Percentiles rank a stretch among this genome's conserved stretches.
Evolutionary conservation across 2,113 vertebrate genomes (phyloP).

Genomic region (Rhagologus leucostigma): DNA sequence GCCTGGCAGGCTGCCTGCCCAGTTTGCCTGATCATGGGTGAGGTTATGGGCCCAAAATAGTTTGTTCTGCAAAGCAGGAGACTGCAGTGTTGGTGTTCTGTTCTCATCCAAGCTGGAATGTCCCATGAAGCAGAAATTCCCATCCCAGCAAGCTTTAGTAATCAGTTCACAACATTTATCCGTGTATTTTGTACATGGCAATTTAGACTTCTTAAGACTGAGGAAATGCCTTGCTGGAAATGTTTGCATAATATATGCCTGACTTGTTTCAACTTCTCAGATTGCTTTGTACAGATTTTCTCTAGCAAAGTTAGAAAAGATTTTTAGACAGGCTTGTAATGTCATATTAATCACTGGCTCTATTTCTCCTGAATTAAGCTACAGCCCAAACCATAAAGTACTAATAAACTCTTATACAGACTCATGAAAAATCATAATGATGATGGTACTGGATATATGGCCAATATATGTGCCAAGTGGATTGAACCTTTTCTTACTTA

Average conservation of each 20-base stretch:
- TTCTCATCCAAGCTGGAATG: neutral
- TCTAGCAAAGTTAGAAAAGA: neutral
- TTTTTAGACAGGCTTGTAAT: slow-evolving; percentile 5
- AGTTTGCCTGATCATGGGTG: neutral
- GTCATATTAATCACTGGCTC: slow-evolving; percentile 31
- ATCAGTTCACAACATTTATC: slow-evolving; percentile 23
- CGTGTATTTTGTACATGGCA: neutral
- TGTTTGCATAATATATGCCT: neutral
- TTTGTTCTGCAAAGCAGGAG: slow-evolving; percentile 36
- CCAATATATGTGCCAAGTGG: neutral
- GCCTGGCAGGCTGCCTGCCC: neutral
- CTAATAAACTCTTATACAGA: slow-evolving; percentile 13
- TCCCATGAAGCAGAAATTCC: slow-evolving; percentile 33
- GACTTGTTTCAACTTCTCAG: neutral
- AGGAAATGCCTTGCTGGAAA: neutral
- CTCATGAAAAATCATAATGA: neutral
- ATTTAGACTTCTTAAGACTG: slow-evolving; percentile 12
- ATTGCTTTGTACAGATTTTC: slow-evolving; percentile 14
- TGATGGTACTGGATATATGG: neutral
- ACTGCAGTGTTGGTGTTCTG: neutral
- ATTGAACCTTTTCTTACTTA: neutral
- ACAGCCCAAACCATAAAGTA: neutral
- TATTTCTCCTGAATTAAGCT: slow-evolving; percentile 30
- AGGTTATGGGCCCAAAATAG: slow-evolving; percentile 21
- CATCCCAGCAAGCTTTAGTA: slow-evolving; percentile 31